These are phyloP conservation scores for Clinocottus analis DNA, from an alignment of 2,113 vertebrate genomes.

Conservation along the genomic window DNA sequence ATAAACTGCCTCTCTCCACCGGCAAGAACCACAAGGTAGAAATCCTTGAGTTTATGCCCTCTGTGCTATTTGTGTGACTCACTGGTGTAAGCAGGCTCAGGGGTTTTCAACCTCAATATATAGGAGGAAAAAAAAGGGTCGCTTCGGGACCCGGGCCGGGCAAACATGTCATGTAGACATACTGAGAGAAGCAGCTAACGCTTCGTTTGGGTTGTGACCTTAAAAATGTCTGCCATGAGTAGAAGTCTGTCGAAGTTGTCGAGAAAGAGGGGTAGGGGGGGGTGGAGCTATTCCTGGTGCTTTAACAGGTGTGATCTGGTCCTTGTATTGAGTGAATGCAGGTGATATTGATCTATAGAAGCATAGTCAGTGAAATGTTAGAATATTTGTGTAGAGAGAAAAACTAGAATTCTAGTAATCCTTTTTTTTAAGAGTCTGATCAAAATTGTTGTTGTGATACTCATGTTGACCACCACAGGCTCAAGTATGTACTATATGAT, in stretches of 20 bases:
- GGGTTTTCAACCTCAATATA: constrained; percentile 51
- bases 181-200: constrained; percentile 15
- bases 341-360: background rate
- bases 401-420: no score
- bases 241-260: background rate
- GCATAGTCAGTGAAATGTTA: background rate
- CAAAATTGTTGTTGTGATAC: background rate
- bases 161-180: constrained; percentile 23
- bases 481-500: background rate
- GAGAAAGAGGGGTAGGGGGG: background rate
- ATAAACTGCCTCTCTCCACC: constrained; percentile 42
- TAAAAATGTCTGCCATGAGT: constrained; percentile 8
- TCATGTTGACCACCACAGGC: background rate
- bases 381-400: background rate
- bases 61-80: constrained; percentile 20
- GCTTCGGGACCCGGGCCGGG: constrained; percentile 29
- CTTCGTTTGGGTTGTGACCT: constrained; percentile 15
- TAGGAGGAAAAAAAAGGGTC: no score
- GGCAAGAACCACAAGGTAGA: constrained; percentile 31
- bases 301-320: background rate
- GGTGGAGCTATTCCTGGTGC: background rate
- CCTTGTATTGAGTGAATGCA: background rate
- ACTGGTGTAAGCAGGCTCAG: constrained; percentile 54
- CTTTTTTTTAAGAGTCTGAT: background rate
- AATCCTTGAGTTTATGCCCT: constrained; percentile 54